Percentiles rank a stretch among this genome's conserved stretches.
phyloP scores from a whole-genome alignment of 2,888 invertebrate genomes.

The Melangyna quadrimaculata region DNA sequence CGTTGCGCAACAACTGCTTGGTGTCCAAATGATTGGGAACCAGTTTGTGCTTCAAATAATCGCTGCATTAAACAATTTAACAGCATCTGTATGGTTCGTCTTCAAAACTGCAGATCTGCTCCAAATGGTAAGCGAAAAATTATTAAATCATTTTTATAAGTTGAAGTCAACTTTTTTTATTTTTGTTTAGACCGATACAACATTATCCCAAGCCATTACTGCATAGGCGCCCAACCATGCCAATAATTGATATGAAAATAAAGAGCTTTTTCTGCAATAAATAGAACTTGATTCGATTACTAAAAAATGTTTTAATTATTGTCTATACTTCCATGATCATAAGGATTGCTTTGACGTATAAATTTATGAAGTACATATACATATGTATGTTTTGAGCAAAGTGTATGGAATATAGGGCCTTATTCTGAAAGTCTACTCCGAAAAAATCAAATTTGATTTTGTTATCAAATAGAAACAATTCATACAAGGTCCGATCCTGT shows the following conservation, averaged over 20 bases:
- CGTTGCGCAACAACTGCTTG: background rate
- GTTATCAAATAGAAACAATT: too few species aligned
- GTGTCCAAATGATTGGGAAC: conserved; percentile 32
- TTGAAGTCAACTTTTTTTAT: background rate
- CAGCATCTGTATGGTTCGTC: conserved; percentile 24
- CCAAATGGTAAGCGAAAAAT: background rate
- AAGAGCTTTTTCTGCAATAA: background rate
- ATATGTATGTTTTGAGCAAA: too few species aligned
- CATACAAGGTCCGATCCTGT: too few species aligned
- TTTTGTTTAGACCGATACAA: background rate
- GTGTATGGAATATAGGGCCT: too few species aligned
- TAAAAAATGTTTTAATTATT: background rate
- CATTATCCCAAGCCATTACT: background rate
- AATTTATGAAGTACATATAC: too few species aligned
- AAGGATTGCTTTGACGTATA: too few species aligned
- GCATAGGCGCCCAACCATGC: background rate
- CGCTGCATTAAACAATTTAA: conserved; percentile 20
- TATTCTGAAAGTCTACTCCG: too few species aligned
- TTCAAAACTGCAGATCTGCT: conserved; percentile 9
- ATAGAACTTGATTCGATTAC: background rate
- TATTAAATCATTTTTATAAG: background rate
- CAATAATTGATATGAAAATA: background rate
- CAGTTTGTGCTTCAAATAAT: conserved; percentile 48
- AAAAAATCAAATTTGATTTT: too few species aligned
- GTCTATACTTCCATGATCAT: too few species aligned